These are phyloP conservation scores for Chaenodraco wilsoni DNA, from an alignment of 2,797 vertebrate genomes.

Conservation along the genomic window DNA sequence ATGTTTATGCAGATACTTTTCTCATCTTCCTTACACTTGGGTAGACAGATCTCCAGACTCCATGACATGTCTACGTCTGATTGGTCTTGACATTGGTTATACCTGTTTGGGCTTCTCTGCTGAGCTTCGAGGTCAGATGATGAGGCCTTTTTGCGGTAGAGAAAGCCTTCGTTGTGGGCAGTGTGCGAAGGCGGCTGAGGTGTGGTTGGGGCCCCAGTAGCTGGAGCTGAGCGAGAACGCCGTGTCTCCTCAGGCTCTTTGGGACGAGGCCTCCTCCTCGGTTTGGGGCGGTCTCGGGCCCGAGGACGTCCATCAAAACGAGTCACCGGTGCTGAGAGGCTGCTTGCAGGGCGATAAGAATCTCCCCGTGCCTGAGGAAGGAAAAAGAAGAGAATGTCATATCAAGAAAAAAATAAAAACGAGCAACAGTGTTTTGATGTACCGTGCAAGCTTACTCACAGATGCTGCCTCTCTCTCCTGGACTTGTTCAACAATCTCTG, in stretches of 20 bases:
- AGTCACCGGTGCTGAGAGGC: constrained; percentile 89
- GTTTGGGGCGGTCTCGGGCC: constrained; percentile 91
- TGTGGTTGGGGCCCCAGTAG: constrained; percentile 85
- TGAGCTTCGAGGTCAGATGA: constrained; percentile 88
- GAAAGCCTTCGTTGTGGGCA: constrained; percentile 89
- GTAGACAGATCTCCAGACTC: background rate
- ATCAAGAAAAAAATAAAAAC: background rate
- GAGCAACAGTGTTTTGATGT: background rate
- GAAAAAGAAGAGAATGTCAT: constrained; percentile 3
- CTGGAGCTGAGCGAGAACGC: constrained; percentile 91
- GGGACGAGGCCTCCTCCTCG: constrained; percentile 90
- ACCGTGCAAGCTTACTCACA: constrained; percentile 71
- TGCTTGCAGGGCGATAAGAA: constrained; percentile 83
- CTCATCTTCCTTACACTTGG: background rate
- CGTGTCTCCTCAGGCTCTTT: constrained; percentile 87
- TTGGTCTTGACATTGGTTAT: constrained; percentile 22
- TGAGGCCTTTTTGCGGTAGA: constrained; percentile 90
- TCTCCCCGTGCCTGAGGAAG: constrained; percentile 83
- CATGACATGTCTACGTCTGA: background rate
- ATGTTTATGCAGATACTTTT: background rate
- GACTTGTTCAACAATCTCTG: constrained; percentile 93
- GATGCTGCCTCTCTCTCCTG: constrained; percentile 90
- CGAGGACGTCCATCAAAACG: constrained; percentile 90
- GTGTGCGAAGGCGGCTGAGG: constrained; percentile 85
- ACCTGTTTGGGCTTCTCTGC: constrained; percentile 94